A percentile compares a stretch with the other conserved stretches of the same genome.
Conservation (phyloP, 2,888 invertebrate species). For the Epistrophe grossulariae region DNA sequence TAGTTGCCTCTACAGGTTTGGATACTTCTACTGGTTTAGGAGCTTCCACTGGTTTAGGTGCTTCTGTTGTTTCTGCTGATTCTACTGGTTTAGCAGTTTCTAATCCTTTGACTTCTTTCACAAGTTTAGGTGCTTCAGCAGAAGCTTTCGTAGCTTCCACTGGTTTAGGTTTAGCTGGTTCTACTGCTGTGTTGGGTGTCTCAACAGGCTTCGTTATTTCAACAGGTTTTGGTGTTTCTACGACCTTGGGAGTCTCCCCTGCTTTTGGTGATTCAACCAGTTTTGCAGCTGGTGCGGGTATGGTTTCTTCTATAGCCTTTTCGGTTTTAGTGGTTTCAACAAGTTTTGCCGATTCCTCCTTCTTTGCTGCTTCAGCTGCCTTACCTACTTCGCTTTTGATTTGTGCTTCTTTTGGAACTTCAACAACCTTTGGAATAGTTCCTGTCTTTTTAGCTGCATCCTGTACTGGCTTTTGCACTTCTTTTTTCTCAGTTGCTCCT, state of each 20-base stretch:
- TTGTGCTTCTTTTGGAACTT: conserved; percentile 85
- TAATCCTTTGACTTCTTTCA: conserved; percentile 84
- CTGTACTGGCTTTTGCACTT: conserved; percentile 28
- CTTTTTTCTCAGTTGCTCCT: conserved; percentile 19
- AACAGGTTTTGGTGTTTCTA: not conserved
- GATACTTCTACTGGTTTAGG: conserved; percentile 85
- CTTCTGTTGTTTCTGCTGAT: not conserved
- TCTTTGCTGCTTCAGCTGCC: conserved; percentile 84
- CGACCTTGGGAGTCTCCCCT: not conserved
- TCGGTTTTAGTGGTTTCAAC: not conserved
- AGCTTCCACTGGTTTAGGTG: conserved; percentile 7
- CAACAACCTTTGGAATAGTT: conserved; percentile 33
- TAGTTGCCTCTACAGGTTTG: conserved; percentile 1
- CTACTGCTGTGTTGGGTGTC: not conserved
- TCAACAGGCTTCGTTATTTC: not conserved
- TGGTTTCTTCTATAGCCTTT: not conserved
- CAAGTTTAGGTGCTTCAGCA: conserved; percentile 80
- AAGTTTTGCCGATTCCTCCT: not conserved
- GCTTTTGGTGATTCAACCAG: not conserved
- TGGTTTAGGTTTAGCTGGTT: conserved; percentile 82
- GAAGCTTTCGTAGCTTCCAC: conserved; percentile 84
- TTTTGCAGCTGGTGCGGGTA: not conserved
- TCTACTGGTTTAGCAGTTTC: conserved; percentile 32
- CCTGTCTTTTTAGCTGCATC: conserved; percentile 39
- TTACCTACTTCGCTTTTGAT: conserved; percentile 91